phyloP scores from a whole-genome alignment of 2,113 vertebrate genomes.

The Tursiops truncatus region DNA sequence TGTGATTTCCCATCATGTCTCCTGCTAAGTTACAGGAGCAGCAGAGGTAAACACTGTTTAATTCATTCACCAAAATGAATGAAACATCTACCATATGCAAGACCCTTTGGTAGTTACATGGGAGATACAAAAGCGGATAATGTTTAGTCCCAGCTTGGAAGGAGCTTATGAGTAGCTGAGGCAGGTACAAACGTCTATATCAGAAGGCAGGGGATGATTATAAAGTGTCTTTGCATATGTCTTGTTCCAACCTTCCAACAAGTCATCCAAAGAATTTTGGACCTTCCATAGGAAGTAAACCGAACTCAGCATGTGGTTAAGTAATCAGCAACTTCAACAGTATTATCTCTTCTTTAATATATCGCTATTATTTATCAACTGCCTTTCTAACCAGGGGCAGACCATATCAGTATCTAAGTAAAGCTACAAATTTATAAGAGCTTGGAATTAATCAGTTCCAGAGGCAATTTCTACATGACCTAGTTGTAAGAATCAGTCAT shows the following conservation, averaged over 20 bases:
- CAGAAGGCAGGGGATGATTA: background rate
- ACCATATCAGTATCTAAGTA: background rate
- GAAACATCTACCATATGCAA: background rate
- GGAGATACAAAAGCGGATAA: background rate
- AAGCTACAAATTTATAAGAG: conserved; percentile 14
- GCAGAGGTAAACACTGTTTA: background rate
- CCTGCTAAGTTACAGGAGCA: background rate
- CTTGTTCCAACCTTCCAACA: background rate
- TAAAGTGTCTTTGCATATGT: background rate
- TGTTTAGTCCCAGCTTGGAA: conserved; percentile 20
- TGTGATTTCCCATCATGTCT: background rate
- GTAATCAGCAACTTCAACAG: background rate
- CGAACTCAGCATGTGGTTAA: background rate
- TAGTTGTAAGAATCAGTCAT: conserved; percentile 32
- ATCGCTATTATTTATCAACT: background rate
- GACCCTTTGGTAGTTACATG: background rate
- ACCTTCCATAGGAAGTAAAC: conserved; percentile 14
- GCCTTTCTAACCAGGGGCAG: background rate
- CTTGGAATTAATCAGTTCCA: background rate
- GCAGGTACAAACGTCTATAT: background rate
- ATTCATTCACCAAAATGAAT: background rate
- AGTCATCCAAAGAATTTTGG: background rate
- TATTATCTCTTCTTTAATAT: background rate
- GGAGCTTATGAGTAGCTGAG: conserved; percentile 8
- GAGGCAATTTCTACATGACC: background rate